Base-by-base conservation (phyloP, 2,797 vertebrate species). In the Acipenser transmontanus region DNA sequence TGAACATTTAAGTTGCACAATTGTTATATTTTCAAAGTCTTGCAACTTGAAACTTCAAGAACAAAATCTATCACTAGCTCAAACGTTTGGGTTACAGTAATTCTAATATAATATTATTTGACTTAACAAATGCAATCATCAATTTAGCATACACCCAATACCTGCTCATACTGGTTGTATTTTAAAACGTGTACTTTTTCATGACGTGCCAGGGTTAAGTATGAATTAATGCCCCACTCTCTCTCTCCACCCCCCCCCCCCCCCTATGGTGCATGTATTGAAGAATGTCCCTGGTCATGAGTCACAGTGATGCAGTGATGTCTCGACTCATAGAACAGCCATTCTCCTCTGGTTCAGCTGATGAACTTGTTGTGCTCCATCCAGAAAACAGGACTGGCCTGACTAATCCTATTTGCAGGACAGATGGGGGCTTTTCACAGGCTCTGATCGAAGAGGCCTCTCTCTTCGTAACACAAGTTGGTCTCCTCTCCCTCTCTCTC, bases 191-290 rank as follows among this genome's bases (percentile, higher is more conserved):
- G 34, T 34, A 1, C 34, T 34, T 34, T 34, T 34, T 34, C 34
- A 34, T 7, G 54, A 13, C 1, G 54, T n/a, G 11, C 54, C 54
- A n/a, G 54, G 6, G 11, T n/a, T 57, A n/a, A n/a, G 9, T 57
- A 57, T n/a, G 9, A 13, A 13, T 11, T 13, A n/a, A n/a, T 12
- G n/a, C 49, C 60, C 61, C 67, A 49, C 63, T 71, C 71, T 63
- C 67, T 71, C 80, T 80, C 83, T 87, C 83, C 81, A 83, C 76
- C 74, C 73, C 69, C 72, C 70, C 76, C 64, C 49, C 64, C 48
- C 62, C 74, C 47, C 62, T 54, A 70, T 76, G 67, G 70, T 82
- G 74, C 72, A 81, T 82, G 73, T 77, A 34, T 10, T 34, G 11
- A 61, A 61, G 60, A 61, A 61, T 17, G 8, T 7, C 60, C 17